phyloP scores from a whole-genome alignment of 2,888 invertebrate species.

The Seira musarum region DNA sequence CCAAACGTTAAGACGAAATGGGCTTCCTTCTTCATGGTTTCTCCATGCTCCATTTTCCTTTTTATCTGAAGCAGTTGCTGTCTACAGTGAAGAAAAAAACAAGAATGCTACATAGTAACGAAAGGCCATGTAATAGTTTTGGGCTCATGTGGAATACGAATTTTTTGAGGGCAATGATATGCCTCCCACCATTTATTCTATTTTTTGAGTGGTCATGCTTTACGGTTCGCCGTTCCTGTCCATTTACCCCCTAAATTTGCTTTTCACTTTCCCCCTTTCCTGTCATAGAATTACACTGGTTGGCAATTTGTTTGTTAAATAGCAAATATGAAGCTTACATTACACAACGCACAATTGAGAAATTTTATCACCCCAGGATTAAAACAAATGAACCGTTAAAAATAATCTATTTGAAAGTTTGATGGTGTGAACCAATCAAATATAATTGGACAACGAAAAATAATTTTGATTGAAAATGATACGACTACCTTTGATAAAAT shows the following conservation, averaged over 20 bases:
- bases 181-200: neutral
- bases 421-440: neutral
- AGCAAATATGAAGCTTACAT: neutral
- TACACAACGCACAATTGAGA: neutral
- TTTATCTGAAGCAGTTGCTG: too few species aligned
- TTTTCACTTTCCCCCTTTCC: slow-evolving; percentile 44
- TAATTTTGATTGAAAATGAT: too few species aligned
- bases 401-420: neutral
- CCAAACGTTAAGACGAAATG: slow-evolving; percentile 45
- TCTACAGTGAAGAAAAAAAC: neutral
- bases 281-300: slow-evolving; percentile 1
- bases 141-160: neutral
- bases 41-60: slow-evolving; percentile 42
- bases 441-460: neutral
- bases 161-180: neutral
- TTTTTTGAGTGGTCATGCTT: slow-evolving; percentile 49
- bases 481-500: too few species aligned
- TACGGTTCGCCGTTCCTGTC: slow-evolving; percentile 53
- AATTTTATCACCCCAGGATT: neutral
- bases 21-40: slow-evolving; percentile 50
- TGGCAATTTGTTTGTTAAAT: neutral
- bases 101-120: neutral
- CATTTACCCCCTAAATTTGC: slow-evolving; percentile 55
- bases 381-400: neutral
- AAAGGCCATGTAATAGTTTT: neutral